Percentiles rank a stretch among this genome's conserved stretches.
Evolutionary conservation across 2,888 invertebrate species (phyloP).

Genomic region (Bruchidius siliquastri): DNA sequence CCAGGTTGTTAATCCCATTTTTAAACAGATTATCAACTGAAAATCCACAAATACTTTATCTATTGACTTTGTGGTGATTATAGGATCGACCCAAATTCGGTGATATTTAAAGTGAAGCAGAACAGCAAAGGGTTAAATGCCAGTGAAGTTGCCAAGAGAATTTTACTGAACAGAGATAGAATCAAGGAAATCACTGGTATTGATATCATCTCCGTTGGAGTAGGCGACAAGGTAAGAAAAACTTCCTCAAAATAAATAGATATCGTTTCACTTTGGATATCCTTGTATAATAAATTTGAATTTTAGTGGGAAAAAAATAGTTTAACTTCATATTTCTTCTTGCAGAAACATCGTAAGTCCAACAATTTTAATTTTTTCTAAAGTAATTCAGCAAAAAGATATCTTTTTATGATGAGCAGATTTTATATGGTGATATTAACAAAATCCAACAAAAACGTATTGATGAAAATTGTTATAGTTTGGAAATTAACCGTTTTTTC

Average conservation of each 20-base stretch:
- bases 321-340: no score
- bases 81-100: conserved; percentile 71
- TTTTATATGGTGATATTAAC: no score
- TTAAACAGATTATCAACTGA: no score
- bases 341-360: no score
- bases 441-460: no score
- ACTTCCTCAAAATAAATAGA: background rate
- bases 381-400: no score
- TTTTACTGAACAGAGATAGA: conserved; percentile 62
- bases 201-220: conserved; percentile 66
- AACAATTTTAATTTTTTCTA: no score
- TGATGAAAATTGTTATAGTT: no score
- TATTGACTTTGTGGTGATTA: conserved; percentile 28
- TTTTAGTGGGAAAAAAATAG: no score
- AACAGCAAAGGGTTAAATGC: conserved; percentile 64
- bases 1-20: no score
- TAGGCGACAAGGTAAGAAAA: conserved; percentile 67
- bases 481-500: no score
- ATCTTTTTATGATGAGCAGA: no score
- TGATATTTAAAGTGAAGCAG: conserved; percentile 69
- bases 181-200: conserved; percentile 63
- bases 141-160: conserved; percentile 59
- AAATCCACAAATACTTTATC: background rate
- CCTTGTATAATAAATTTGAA: background rate
- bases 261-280: conserved; percentile 31